phyloP scores from a whole-genome alignment of 2,888 invertebrate species.

The Atrina japonica region DNA sequence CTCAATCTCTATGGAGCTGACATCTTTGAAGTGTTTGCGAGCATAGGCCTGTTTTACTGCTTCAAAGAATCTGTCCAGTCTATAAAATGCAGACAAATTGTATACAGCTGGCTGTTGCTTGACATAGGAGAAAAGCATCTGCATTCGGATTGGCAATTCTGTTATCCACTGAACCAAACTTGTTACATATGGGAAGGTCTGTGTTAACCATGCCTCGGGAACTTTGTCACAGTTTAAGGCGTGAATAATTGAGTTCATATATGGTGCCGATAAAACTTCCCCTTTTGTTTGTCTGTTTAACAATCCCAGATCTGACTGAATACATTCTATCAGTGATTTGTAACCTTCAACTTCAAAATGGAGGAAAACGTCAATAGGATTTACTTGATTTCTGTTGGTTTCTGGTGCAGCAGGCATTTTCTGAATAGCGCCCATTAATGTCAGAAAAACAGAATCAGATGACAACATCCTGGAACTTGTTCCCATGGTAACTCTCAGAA shows the following conservation, averaged over 20 bases:
- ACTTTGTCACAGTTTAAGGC: slow-evolving; percentile 66
- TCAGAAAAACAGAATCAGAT: slow-evolving; percentile 56
- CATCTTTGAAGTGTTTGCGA: slow-evolving; percentile 72
- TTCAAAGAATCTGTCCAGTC: slow-evolving; percentile 74
- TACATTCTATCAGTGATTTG: slow-evolving; percentile 53
- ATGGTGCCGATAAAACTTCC: slow-evolving; percentile 58
- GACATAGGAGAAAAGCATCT: slow-evolving; percentile 57
- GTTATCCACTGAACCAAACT: slow-evolving; percentile 66
- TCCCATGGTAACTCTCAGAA: slow-evolving; percentile 57
- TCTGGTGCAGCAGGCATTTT: slow-evolving; percentile 65
- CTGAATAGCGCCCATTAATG: slow-evolving; percentile 56
- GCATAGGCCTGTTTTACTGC: slow-evolving; percentile 72
- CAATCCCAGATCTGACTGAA: slow-evolving; percentile 63
- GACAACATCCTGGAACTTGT: slow-evolving; percentile 46
- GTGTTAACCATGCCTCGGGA: slow-evolving; percentile 67
- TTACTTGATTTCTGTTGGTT: slow-evolving; percentile 67
- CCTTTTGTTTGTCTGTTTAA: slow-evolving; percentile 59
- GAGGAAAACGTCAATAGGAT: slow-evolving; percentile 73
- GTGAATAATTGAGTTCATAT: slow-evolving; percentile 60
- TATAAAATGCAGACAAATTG: slow-evolving; percentile 68
- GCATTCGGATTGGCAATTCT: slow-evolving; percentile 54
- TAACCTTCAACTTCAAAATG: slow-evolving; percentile 70
- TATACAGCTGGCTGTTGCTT: slow-evolving; percentile 55
- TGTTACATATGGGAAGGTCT: slow-evolving; percentile 64
- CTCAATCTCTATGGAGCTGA: slow-evolving; percentile 65